Evolutionary conservation across 2,797 vertebrate genomes (phyloP).

Genomic region (Cephalopachus bancanus): DNA sequence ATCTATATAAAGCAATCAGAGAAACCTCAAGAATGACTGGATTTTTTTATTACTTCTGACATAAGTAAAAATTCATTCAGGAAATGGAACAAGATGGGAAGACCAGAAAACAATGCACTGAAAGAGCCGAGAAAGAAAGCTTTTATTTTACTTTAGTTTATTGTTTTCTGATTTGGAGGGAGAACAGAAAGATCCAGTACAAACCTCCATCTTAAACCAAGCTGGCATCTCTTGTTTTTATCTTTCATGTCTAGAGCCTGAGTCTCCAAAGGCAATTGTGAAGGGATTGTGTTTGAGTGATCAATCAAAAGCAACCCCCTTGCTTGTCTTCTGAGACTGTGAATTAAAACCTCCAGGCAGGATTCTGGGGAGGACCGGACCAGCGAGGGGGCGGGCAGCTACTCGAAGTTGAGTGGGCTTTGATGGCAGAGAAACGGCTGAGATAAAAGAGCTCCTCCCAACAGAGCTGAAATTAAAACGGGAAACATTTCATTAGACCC

Average conservation of each 20-base stretch:
- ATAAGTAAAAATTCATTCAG: background rate
- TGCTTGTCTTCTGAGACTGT: slow-evolving; percentile 73
- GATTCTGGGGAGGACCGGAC: slow-evolving; percentile 60
- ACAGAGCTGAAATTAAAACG: slow-evolving; percentile 70
- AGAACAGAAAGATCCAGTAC: slow-evolving; percentile 57
- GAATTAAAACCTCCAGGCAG: slow-evolving; percentile 80
- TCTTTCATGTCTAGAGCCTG: slow-evolving; percentile 77
- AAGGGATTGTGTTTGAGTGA: slow-evolving; percentile 79
- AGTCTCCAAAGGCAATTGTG: slow-evolving; percentile 78
- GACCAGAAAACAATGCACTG: slow-evolving; percentile 54
- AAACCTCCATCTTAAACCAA: slow-evolving; percentile 71
- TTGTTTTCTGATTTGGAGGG: slow-evolving; percentile 57
- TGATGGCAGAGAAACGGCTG: slow-evolving; percentile 56
- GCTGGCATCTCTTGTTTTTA: slow-evolving; percentile 68
- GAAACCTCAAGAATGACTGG: background rate
- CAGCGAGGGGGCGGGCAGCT: slow-evolving; percentile 55
- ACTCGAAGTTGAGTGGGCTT: slow-evolving; percentile 69
- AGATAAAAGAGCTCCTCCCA: slow-evolving; percentile 79
- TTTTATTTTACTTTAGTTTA: slow-evolving; percentile 19
- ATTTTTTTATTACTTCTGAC: slow-evolving; percentile 43
- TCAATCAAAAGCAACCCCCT: slow-evolving; percentile 77
- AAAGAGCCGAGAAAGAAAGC: background rate
- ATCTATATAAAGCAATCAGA: slow-evolving; percentile 9
- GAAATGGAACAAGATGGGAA: slow-evolving; percentile 39
- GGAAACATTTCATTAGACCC: slow-evolving; percentile 78